Evolutionary conservation across 2,113 vertebrate genomes (phyloP).

Genomic region (Mola mola): DNA sequence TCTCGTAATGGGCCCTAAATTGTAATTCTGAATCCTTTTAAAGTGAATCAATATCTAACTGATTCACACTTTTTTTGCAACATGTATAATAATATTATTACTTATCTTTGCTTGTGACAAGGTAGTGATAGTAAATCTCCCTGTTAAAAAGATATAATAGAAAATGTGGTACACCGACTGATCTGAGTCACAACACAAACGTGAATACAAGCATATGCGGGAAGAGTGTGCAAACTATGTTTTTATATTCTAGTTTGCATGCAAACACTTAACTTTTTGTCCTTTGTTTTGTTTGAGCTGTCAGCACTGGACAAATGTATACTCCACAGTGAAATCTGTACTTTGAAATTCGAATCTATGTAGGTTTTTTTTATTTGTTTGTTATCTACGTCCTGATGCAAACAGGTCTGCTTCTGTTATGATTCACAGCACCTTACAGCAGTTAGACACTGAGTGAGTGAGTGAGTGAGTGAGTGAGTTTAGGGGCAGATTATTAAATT

Average conservation of each 20-base stretch:
- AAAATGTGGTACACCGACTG: conserved; percentile 11
- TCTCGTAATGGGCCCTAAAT: too few species aligned
- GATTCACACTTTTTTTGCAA: too few species aligned
- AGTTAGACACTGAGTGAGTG: conserved; percentile 25
- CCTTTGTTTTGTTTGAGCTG: too few species aligned
- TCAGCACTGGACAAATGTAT: too few species aligned
- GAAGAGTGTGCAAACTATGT: conserved; percentile 7
- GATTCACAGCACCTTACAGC: conserved; percentile 13
- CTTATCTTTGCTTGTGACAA: background rate
- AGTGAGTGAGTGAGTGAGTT: conserved; percentile 23
- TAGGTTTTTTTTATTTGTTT: too few species aligned
- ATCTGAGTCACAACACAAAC: background rate
- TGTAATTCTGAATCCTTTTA: too few species aligned
- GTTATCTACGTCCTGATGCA: background rate
- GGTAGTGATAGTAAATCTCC: background rate
- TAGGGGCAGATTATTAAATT: conserved; percentile 10
- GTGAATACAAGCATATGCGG: conserved; percentile 1
- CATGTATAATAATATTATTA: conserved; percentile 1
- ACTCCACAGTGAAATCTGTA: too few species aligned
- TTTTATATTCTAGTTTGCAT: too few species aligned
- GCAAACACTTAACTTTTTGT: too few species aligned
- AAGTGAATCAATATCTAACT: too few species aligned
- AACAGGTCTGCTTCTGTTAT: background rate
- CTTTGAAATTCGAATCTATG: too few species aligned
- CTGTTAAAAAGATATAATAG: conserved; percentile 9